Base-by-base conservation (phyloP, 2,888 invertebrate species). In the Bellardia pandia region DNA sequence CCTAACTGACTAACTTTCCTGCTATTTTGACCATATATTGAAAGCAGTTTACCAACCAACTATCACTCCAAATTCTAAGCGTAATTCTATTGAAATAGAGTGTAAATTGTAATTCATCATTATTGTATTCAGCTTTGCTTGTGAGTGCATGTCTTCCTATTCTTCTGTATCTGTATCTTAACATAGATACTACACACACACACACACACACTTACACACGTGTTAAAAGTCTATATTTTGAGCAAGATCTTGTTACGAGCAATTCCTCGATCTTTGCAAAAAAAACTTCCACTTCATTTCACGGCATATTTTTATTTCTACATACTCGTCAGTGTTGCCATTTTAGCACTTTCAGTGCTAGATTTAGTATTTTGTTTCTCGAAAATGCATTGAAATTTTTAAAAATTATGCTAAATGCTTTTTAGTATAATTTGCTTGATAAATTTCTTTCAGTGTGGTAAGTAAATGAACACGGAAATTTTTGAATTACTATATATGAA, bases 21-120 rank as follows among this genome's bases (percentile, higher is more conserved):
- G 62, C 79, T 56, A 75, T 69, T 75, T 48, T 81, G 68, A 51
- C 85, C 87, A 85, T 85, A 85, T 78, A 82, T 75, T 60, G 85
- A 62, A 87, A 75, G 81, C 78, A 33, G 86, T 72, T 84, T 75
- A 64, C 69, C 86, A 23, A 23, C 23, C 37, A 83, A 69, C 83
- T 76, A 83, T 83, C 83, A 71, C 78, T 85, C 81, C 85, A 85
- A 85, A 87, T 87, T 85, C 81, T 87, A 81, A 87, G 87, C 85
- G 87, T 78, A 85, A 87, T 87, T 87, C 87, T 85, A 78, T 82
- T 85, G 87, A 87, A 87, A 82, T 85, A 79, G 78, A 87, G 87
- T 87, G 87, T 85, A 87, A 87, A 87, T 87, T 87, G 75, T 74
- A 75, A 82, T 85, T 78, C 81, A 75, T 82, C 85, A 85, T 78